phyloP scores from a whole-genome alignment of 2,888 invertebrate genomes.

The Gibbula magus region DNA sequence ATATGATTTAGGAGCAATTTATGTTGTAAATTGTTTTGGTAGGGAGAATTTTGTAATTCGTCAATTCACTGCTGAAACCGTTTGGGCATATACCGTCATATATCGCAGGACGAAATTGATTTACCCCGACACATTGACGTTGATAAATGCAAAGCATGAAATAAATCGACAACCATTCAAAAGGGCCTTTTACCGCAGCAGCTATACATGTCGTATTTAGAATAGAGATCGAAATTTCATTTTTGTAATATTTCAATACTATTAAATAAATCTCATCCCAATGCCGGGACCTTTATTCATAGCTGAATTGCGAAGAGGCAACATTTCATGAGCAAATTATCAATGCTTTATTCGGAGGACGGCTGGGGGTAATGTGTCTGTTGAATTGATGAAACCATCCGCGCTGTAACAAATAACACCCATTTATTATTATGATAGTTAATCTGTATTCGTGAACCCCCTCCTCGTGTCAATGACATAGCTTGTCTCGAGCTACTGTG shows the following conservation, averaged over 20 bases:
- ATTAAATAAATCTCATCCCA: conserved; percentile 13
- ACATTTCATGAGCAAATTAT: neutral
- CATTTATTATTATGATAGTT: conserved; percentile 18
- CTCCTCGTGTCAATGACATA: too few relatives aligned
- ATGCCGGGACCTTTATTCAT: neutral
- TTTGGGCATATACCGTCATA: conserved; percentile 15
- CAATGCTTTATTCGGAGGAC: neutral
- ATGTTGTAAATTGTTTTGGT: conserved; percentile 21
- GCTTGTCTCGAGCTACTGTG: too few relatives aligned
- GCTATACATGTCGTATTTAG: conserved; percentile 14
- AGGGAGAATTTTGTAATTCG: conserved; percentile 11
- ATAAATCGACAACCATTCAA: conserved; percentile 10
- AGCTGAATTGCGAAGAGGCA: neutral
- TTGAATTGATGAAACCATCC: neutral
- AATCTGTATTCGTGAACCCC: neutral
- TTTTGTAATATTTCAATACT: conserved; percentile 15
- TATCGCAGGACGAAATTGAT: conserved; percentile 6
- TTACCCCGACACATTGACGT: neutral
- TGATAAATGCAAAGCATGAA: conserved; percentile 14
- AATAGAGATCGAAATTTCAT: conserved; percentile 21
- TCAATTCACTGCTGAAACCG: neutral
- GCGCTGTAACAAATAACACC: conserved; percentile 8
- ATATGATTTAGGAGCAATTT: conserved; percentile 23
- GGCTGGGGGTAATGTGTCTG: conserved; percentile 6
- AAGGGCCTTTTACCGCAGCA: neutral